Percentiles rank a stretch among this genome's conserved stretches.
Evolutionary conservation across 2,888 invertebrate genomes (phyloP).

Genomic region (Gerris lacustris): DNA sequence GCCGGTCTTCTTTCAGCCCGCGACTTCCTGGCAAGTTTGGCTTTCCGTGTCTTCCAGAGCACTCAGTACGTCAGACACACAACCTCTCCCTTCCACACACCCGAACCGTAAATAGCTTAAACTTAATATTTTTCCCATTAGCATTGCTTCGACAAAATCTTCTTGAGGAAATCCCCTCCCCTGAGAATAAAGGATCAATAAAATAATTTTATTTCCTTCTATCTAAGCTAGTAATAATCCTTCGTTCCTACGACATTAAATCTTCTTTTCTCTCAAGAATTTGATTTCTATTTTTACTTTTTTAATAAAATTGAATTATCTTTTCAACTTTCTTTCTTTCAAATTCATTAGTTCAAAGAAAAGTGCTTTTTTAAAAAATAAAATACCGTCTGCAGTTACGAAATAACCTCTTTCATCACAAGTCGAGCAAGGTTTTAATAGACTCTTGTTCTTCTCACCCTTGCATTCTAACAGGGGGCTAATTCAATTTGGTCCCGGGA

Average conservation of each 20-base stretch:
- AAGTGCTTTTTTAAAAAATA: too few species aligned
- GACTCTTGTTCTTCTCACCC: not conserved
- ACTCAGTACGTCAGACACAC: conserved; percentile 91
- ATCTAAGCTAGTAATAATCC: not conserved
- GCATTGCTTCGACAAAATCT: not conserved
- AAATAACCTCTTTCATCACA: too few species aligned
- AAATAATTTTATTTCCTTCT: not conserved
- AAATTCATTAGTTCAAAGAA: too few species aligned
- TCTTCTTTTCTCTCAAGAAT: not conserved
- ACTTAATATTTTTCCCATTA: not conserved
- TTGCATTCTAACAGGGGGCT: not conserved
- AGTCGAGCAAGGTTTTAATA: not conserved
- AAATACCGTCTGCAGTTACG: too few species aligned
- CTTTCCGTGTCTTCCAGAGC: conserved; percentile 70
- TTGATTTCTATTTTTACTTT: not conserved
- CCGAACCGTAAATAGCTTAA: conserved; percentile 74
- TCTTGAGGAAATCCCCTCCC: not conserved
- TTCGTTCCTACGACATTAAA: not conserved
- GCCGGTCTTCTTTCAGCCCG: conserved; percentile 68
- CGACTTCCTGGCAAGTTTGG: conserved; percentile 70
- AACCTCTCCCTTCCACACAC: conserved; percentile 95
- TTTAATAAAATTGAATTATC: too few species aligned
- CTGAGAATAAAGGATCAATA: not conserved
- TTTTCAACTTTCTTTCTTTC: too few species aligned
- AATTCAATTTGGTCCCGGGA: not conserved